Conservation (phyloP, 30 jellyfish, hydroid and myxozoan species). For the Nemopilema nomurai region DNA sequence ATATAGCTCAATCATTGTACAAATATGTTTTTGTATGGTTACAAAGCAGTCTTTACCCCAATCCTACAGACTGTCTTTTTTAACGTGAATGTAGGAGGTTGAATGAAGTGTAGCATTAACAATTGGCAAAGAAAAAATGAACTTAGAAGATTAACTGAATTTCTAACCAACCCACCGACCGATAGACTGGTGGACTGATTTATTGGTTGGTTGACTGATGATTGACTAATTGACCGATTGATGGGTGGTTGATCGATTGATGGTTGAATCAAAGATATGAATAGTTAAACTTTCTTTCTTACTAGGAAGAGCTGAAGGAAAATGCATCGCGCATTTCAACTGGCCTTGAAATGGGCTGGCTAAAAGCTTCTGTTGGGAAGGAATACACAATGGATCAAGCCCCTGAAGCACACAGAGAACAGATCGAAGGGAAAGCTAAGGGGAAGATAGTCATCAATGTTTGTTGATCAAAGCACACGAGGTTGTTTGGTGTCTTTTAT, state of each 20-base stretch:
- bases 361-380: slow-evolving; percentile 76
- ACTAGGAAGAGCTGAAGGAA: slow-evolving; percentile 28
- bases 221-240: too few relatives aligned
- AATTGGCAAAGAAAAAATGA: too few relatives aligned
- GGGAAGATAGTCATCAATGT: slow-evolving; percentile 75
- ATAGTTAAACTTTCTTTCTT: background rate
- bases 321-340: slow-evolving; percentile 49
- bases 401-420: slow-evolving; percentile 78
- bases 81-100: too few relatives aligned
- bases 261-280: background rate
- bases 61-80: too few relatives aligned
- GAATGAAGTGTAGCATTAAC: too few relatives aligned
- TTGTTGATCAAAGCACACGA: slow-evolving; percentile 12
- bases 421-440: slow-evolving; percentile 62
- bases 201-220: too few relatives aligned
- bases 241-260: too few relatives aligned
- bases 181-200: too few relatives aligned
- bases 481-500: background rate
- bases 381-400: slow-evolving; percentile 73
- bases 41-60: too few relatives aligned
- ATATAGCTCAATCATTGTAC: background rate
- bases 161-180: too few relatives aligned
- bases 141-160: too few relatives aligned
- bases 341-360: slow-evolving; percentile 76
- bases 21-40: too few relatives aligned